Percentiles rank a stretch among this genome's conserved stretches.
These are phyloP conservation scores for Styela clava DNA, from an alignment of 23 tunicate species.

Conservation along the genomic window DNA sequence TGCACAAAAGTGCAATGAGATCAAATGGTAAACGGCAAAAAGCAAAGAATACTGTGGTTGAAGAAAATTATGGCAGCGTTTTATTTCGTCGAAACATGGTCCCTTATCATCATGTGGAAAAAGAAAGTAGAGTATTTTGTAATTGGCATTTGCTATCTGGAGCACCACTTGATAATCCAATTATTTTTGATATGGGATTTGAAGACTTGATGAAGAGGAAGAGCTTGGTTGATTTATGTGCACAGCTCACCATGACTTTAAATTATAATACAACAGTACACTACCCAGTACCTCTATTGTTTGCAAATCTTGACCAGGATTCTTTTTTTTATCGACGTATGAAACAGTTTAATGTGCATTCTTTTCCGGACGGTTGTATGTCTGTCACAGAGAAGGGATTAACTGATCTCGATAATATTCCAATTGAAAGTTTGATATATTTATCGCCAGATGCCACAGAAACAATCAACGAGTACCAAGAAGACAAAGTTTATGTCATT, in stretches of 20 bases:
- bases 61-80: not conserved
- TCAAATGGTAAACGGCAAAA: not conserved
- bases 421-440: constrained; percentile 44
- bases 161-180: not conserved
- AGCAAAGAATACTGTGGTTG: not conserved
- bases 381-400: not conserved
- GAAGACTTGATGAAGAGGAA: not conserved
- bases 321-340: not conserved
- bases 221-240: not conserved
- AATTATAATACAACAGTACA: not conserved
- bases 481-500: constrained; percentile 49
- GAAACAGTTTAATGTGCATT: not conserved
- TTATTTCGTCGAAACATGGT: not conserved
- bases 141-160: not conserved
- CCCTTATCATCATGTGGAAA: not conserved
- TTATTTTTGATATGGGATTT: constrained; percentile 21
- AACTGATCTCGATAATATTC: not conserved
- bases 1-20: not conserved
- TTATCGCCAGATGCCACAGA: constrained; percentile 50
- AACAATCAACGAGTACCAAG: constrained; percentile 31
- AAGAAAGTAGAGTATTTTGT: not conserved
- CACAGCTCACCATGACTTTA: not conserved
- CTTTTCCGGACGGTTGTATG: not conserved
- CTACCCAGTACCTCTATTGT: not conserved
- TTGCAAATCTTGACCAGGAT: not conserved